Base-by-base conservation (phyloP, 1,140 invertebrate genomes). In the Brachionus rubens region DNA sequence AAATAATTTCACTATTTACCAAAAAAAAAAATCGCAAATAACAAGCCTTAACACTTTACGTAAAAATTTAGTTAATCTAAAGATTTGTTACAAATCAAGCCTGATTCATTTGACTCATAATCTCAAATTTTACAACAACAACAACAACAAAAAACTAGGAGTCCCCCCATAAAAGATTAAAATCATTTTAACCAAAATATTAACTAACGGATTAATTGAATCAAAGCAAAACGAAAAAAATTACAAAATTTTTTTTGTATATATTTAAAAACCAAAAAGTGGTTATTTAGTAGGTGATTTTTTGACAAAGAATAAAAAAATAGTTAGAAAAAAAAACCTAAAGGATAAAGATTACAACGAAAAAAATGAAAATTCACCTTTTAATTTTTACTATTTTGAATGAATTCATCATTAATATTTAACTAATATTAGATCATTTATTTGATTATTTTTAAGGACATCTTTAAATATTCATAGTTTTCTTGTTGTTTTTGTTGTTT, bases 361-460 rank as follows among this genome's bases (percentile, higher is more conserved):
- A 30, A 59, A 19, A 36, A 59, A 28, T 33, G 19, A 59, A 40
- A 59, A 36, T 36, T 33, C 28, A 33, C 54, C 28, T 59, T 59
- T 59, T 59, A 33, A 30, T 52, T 21, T 52, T 26, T 52, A 24
- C 26, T 26, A 33, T 59, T 19, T 59, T 36, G 54, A 36, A 59
- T 36, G 16, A 59, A 59, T 33, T 59, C 54, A 19, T 36, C 54
- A 59, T 59, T 59, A 59, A 59, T 36, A 36, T 36, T 36, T 36
- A 59, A 59, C 54, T 59, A 59, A 59, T 59, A 59, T 59, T 59
- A 36, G 54, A 59, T 59, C 54, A 59, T 59, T 59, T 59, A 59
- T 59, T 59, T 59, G 54, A 59, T 59, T 59, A 33, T 59, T 28
- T 59, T 59, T 59, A 59, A 59, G 54, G 54, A 59, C 54, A 59